Conservation (phyloP, 2,888 invertebrate genomes). For the Tetragonisca angustula region DNA sequence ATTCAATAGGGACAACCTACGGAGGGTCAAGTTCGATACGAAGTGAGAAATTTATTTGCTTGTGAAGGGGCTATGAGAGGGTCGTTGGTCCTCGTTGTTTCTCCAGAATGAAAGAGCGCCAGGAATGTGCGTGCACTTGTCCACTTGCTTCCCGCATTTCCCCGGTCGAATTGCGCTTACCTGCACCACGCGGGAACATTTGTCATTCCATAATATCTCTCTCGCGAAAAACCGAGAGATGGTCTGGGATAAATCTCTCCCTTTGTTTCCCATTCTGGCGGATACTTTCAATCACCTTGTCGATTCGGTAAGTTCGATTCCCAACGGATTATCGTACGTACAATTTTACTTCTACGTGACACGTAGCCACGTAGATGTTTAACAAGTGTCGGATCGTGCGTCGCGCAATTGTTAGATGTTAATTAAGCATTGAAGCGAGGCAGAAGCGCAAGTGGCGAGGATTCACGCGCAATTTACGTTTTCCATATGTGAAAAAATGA, state of each 20-base stretch:
- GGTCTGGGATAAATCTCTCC: background rate
- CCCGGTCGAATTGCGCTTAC: constrained; percentile 21
- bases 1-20: constrained; percentile 20
- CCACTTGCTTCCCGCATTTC: background rate
- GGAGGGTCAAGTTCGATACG: constrained; percentile 35
- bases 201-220: constrained; percentile 6
- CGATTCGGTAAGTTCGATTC: no score
- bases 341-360: background rate
- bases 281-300: no score
- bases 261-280: no score
- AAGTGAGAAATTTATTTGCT: constrained; percentile 60
- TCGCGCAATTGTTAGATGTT: background rate
- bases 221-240: background rate
- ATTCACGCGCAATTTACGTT: background rate
- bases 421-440: no score
- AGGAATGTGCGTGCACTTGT: constrained; percentile 21
- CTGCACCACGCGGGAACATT: constrained; percentile 14
- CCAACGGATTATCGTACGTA: background rate
- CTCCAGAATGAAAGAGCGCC: constrained; percentile 9
- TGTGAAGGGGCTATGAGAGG: constrained; percentile 41
- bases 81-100: constrained; percentile 20
- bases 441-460: no score
- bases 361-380: background rate
- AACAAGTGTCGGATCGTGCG: background rate
- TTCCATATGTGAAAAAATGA: background rate